Conservation (phyloP, 2,797 vertebrate genomes). For the Myripristis jacobus region DNA sequence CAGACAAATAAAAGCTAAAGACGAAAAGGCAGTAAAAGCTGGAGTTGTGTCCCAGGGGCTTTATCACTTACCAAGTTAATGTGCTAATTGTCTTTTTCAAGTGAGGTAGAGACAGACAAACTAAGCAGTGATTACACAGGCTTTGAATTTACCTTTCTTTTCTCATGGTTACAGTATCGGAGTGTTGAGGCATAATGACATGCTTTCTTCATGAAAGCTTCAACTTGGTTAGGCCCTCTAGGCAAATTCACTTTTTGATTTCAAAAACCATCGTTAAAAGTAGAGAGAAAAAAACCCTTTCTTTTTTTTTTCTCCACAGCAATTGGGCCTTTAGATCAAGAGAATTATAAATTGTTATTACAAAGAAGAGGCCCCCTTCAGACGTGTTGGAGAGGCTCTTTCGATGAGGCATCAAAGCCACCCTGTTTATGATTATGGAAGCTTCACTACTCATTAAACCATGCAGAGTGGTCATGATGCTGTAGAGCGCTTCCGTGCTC, state of each 20-base stretch:
- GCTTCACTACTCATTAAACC: conserved; percentile 83
- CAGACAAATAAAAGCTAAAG: background rate
- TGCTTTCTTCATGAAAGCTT: conserved; percentile 83
- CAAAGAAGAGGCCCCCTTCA: conserved; percentile 87
- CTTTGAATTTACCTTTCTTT: conserved; percentile 84
- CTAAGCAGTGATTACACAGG: conserved; percentile 84
- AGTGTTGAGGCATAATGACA: conserved; percentile 83
- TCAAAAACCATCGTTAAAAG: conserved; percentile 62
- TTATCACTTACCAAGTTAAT: background rate
- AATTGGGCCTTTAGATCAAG: conserved; percentile 88
- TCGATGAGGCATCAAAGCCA: conserved; percentile 88
- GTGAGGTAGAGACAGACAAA: conserved; percentile 83
- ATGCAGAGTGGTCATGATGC: conserved; percentile 71
- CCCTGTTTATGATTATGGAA: conserved; percentile 84
- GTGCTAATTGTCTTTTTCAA: conserved; percentile 28
- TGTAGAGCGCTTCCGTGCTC: conserved; percentile 69
- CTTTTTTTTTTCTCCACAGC: conserved; percentile 37
- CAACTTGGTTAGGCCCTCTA: conserved; percentile 77
- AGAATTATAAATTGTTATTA: conserved; percentile 91
- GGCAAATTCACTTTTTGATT: conserved; percentile 89
- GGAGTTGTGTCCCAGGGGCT: background rate
- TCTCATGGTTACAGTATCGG: conserved; percentile 69
- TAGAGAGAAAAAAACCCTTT: conserved; percentile 47
- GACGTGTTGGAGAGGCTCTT: conserved; percentile 84
- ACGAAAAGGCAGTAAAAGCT: background rate